Evolutionary conservation across 2,888 invertebrate genomes (phyloP).

Genomic region (Amiota mariae): DNA sequence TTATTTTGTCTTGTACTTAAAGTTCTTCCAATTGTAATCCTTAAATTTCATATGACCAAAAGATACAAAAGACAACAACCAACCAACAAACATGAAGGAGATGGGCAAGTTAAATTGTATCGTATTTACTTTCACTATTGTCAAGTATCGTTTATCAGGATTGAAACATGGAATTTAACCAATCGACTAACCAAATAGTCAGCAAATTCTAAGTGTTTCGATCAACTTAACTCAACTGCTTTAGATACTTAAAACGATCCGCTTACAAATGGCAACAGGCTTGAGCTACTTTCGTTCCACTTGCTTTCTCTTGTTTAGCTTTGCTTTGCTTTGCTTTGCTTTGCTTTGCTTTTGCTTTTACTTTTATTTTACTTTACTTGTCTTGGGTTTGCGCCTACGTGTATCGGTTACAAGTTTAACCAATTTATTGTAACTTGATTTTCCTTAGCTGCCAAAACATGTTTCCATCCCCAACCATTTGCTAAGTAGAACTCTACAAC

Average conservation of each 20-base stretch:
- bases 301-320: neutral
- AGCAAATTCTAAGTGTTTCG: neutral
- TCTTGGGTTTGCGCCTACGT: neutral
- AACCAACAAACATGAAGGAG: no score
- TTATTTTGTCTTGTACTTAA: neutral
- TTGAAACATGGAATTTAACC: no score
- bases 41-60: no score
- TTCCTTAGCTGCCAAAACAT: slow-evolving; percentile 45
- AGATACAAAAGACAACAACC: no score
- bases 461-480: neutral
- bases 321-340: neutral
- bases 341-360: neutral
- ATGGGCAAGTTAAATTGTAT: no score
- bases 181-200: no score
- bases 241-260: neutral
- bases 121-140: no score
- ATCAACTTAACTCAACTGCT: neutral
- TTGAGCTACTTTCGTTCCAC: neutral
- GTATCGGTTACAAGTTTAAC: slow-evolving; percentile 37
- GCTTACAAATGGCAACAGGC: neutral
- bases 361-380: neutral
- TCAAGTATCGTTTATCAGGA: no score
- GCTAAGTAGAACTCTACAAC: neutral
- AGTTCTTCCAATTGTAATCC: neutral
- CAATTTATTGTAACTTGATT: slow-evolving; percentile 50